Conservation (phyloP, 2,797 vertebrate genomes). For the Monodelphis domestica region DNA sequence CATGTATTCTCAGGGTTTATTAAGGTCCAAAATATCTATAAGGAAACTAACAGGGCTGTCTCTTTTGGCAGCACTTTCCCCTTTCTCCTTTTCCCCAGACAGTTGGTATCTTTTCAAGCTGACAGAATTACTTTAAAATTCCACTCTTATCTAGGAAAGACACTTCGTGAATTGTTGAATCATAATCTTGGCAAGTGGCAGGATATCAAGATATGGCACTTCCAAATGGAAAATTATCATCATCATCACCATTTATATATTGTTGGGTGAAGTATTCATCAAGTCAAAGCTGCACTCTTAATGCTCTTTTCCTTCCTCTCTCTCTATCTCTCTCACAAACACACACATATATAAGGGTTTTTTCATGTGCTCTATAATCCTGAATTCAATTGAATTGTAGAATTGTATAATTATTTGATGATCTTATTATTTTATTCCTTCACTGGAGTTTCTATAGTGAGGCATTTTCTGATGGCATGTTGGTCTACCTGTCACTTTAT, state of each 20-base stretch:
- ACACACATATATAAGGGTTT: too few relatives aligned
- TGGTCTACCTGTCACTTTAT: constrained; percentile 52
- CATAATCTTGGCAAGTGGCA: not conserved
- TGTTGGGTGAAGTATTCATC: not conserved
- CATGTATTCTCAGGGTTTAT: not conserved
- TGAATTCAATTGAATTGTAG: constrained; percentile 49
- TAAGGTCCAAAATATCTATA: not conserved
- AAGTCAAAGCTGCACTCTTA: not conserved
- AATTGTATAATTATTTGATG: constrained; percentile 50
- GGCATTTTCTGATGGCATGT: constrained; percentile 48
- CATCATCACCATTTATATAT: not conserved
- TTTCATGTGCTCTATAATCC: not conserved
- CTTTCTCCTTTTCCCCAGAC: not conserved
- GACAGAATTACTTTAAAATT: constrained; percentile 37
- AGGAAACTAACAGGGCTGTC: not conserved
- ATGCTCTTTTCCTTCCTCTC: not conserved
- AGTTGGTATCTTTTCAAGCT: not conserved
- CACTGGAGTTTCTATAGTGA: constrained; percentile 35
- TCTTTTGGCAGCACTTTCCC: not conserved
- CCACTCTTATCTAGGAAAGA: constrained; percentile 37
- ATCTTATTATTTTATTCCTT: constrained; percentile 37
- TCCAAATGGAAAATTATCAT: not conserved
- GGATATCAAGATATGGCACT: not conserved
- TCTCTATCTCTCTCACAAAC: too few relatives aligned
- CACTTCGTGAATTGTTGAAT: constrained; percentile 22